These are phyloP conservation scores for Beroe forskalii DNA, from an alignment of 37 sponge, comb jelly and placozoan species.

Conservation along the genomic window DNA sequence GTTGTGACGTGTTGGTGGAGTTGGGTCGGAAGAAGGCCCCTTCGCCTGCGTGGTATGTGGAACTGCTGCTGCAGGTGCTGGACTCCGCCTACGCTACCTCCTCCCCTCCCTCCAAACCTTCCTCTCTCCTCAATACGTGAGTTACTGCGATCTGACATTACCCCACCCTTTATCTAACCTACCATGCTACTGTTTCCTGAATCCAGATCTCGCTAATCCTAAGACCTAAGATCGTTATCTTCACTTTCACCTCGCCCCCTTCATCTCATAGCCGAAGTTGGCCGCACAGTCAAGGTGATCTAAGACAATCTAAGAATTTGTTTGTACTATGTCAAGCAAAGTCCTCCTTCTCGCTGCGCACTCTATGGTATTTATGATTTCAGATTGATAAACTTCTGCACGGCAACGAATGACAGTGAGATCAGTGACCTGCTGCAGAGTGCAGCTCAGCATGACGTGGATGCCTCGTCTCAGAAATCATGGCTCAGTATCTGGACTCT, in stretches of 20 bases:
- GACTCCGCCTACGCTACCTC: not conserved
- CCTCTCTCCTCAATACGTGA: slow-evolving; percentile 43
- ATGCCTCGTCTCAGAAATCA: not conserved
- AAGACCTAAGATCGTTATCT: no score
- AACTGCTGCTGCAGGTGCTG: slow-evolving; percentile 35
- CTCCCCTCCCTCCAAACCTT: not conserved
- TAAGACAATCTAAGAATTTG: no score
- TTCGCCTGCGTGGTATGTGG: slow-evolving; percentile 27
- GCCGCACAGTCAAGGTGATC: no score
- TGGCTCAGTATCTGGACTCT: slow-evolving; percentile 62
- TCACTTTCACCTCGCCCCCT: no score
- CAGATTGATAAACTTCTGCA: slow-evolving; percentile 58
- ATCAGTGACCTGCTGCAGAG: not conserved
- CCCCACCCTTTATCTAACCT: no score
- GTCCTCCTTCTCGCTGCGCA: no score
- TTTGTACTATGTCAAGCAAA: no score
- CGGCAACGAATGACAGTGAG: not conserved
- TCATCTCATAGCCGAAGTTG: no score
- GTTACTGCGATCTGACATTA: not conserved
- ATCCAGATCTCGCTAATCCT: no score
- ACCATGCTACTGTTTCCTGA: no score
- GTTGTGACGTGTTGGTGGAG: slow-evolving; percentile 13
- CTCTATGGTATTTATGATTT: no score
- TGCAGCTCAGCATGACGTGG: slow-evolving; percentile 1
- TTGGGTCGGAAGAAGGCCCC: slow-evolving; percentile 12